phyloP scores from a whole-genome alignment of 2,113 vertebrate genomes.

The Marmota flaviventris region DNA sequence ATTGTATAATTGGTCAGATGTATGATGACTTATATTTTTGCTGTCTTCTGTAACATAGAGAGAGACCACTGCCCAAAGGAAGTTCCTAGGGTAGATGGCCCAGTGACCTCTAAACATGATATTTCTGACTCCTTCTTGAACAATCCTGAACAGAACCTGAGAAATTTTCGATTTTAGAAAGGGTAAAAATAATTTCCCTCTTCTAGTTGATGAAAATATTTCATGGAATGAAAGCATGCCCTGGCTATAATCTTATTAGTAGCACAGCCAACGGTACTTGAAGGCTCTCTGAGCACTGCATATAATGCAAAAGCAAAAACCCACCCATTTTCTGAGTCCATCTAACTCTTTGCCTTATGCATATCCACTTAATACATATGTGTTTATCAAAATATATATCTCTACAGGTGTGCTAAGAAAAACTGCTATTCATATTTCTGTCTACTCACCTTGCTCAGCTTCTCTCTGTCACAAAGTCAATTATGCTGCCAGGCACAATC shows the following conservation, averaged over 20 bases:
- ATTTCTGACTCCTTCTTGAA: not conserved
- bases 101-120: not conserved
- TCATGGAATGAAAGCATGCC: not conserved
- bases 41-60: conserved; percentile 13
- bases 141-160: not conserved
- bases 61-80: not conserved
- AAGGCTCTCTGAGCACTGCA: not conserved
- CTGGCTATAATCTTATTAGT: not conserved
- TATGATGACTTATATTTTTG: not conserved
- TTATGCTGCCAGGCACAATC: not conserved
- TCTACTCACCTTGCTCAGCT: not conserved
- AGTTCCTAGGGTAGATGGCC: not conserved
- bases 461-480: not conserved
- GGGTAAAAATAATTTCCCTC: not conserved
- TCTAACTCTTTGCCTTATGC: not conserved
- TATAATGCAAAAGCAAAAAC: no score
- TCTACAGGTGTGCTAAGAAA: not conserved
- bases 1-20: conserved; percentile 67
- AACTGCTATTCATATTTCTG: not conserved
- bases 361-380: not conserved
- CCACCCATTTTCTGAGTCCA: not conserved
- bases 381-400: not conserved
- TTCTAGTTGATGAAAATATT: conserved; percentile 28
- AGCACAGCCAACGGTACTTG: rapidly evolving
- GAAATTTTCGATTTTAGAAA: conserved; percentile 35